Evolutionary conservation across 2,113 vertebrate species (phyloP).

Genomic region (Gila orcuttii): DNA sequence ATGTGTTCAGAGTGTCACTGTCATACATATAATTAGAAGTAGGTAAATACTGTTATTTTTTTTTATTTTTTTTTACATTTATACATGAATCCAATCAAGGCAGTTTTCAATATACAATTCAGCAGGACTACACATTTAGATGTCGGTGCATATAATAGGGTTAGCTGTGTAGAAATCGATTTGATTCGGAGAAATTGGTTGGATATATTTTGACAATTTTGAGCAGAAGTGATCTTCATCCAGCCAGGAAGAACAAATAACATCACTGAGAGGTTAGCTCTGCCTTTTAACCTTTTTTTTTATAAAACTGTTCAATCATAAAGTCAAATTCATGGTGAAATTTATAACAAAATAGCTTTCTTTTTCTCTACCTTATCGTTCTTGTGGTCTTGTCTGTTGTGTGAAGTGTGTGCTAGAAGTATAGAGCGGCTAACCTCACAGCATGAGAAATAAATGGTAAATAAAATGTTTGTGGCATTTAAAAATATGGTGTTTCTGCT

Average conservation of each 20-base stretch:
- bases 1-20: neutral
- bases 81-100: neutral
- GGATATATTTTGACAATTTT: neutral
- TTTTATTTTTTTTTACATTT: neutral
- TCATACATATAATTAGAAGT: neutral
- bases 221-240: neutral
- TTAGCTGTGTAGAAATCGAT: neutral
- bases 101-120: slow-evolving; percentile 17
- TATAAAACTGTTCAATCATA: neutral
- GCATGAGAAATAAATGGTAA: neutral
- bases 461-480: neutral
- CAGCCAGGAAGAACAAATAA: slow-evolving; percentile 9
- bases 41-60: neutral
- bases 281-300: neutral
- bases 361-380: neutral
- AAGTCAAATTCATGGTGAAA: neutral
- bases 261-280: neutral
- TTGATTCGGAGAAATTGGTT: neutral
- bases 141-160: neutral
- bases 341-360: neutral
- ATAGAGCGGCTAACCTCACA: neutral
- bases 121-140: neutral
- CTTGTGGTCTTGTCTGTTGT: neutral
- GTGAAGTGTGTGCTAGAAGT: neutral
- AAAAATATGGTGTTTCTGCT: neutral